These are phyloP conservation scores for Cossypha dichroa DNA, from an alignment of 2,797 vertebrate genomes.

Conservation along the genomic window DNA sequence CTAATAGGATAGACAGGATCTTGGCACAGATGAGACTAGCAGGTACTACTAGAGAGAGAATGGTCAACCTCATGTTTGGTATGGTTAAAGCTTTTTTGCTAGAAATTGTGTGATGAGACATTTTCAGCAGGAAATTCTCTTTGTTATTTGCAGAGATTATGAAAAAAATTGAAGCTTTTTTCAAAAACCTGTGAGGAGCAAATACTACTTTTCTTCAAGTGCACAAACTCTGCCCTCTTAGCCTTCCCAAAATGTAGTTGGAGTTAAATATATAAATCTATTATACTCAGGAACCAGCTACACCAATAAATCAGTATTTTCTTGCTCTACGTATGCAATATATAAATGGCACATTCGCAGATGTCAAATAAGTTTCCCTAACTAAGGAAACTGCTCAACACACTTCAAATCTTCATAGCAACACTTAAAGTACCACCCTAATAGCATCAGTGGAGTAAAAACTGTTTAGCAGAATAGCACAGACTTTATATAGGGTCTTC, in stretches of 20 bases:
- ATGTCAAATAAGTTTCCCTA: neutral
- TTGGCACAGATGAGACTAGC: neutral
- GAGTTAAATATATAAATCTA: neutral
- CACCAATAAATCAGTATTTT: neutral
- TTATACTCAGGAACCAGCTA: neutral
- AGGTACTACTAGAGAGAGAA: neutral
- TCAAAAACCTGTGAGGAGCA: neutral
- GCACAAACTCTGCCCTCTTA: neutral
- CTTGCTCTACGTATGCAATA: neutral
- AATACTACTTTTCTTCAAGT: neutral
- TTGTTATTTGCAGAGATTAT: neutral
- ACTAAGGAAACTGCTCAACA: neutral
- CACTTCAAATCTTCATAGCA: neutral
- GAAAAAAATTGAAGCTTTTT: neutral
- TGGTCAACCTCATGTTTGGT: neutral
- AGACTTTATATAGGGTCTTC: neutral
- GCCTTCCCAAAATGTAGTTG: neutral
- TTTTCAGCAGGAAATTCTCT: neutral
- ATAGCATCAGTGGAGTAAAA: neutral
- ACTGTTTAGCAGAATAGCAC: neutral
- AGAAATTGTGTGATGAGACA: neutral
- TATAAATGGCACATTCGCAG: neutral
- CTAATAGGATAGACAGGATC: neutral
- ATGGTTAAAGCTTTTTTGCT: neutral
- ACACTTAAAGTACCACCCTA: neutral